Evolutionary conservation across 2,888 invertebrate species (phyloP).

Genomic region (Gibbula magus): DNA sequence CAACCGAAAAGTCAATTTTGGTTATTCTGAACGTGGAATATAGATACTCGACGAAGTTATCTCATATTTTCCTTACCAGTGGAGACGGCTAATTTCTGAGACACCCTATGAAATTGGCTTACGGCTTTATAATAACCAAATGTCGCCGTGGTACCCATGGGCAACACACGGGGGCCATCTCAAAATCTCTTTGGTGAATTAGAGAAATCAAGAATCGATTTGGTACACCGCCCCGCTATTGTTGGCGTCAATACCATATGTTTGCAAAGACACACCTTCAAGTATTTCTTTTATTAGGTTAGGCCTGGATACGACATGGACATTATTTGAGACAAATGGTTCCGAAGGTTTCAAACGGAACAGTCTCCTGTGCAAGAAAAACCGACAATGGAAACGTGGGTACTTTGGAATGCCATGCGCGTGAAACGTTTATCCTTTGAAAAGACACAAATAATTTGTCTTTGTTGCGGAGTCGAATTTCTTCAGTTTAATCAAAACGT

Average conservation of each 20-base stretch:
- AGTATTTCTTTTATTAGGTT: conserved; percentile 11
- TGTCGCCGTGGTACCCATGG: neutral
- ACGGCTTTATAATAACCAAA: conserved; percentile 1
- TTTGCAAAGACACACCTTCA: conserved; percentile 1
- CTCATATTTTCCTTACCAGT: neutral
- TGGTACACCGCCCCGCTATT: neutral
- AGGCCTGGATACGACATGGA: neutral
- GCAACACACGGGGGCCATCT: neutral
- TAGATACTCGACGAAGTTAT: neutral
- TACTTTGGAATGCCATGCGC: too few relatives aligned
- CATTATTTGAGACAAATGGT: conserved; percentile 6
- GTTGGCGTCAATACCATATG: conserved; percentile 1
- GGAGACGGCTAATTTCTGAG: neutral
- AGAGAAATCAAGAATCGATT: neutral
- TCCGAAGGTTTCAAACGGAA: neutral
- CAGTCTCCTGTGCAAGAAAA: neutral
- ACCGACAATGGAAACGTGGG: too few relatives aligned
- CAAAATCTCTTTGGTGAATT: neutral
- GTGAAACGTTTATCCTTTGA: too few relatives aligned
- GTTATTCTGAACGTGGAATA: neutral
- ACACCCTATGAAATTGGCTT: conserved; percentile 5
- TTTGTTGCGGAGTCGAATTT: too few relatives aligned
- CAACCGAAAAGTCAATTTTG: conserved; percentile 11
- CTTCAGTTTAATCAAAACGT: too few relatives aligned
- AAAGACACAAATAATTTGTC: too few relatives aligned